Evolutionary conservation across 2,797 vertebrate genomes (phyloP).

Genomic region (Loris lydekkerianus): DNA sequence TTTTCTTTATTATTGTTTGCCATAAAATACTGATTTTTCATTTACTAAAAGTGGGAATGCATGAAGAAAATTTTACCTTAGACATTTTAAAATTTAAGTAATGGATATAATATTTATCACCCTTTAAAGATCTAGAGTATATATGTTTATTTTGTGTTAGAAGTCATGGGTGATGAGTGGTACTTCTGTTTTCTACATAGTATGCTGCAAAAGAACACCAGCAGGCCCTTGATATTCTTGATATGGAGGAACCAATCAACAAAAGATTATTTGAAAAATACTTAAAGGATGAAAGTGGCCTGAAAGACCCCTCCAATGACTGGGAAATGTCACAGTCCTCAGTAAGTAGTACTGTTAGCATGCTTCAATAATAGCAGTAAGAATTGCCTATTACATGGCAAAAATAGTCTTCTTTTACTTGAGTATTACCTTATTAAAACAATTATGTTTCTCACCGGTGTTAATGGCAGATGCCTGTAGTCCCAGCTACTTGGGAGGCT

Average conservation of each 20-base stretch:
- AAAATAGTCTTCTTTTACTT: neutral
- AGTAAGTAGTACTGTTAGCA: constrained; percentile 88
- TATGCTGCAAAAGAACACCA: constrained; percentile 99
- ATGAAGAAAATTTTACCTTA: constrained; percentile 28
- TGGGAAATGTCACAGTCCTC: constrained; percentile 97
- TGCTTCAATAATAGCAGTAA: neutral
- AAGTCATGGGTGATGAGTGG: neutral
- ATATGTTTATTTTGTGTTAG: neutral
- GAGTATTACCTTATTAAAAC: neutral
- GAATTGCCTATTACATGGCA: neutral
- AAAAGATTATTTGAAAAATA: constrained; percentile 95
- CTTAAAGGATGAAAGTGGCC: constrained; percentile 93
- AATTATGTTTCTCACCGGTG: neutral
- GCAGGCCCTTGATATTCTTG: constrained; percentile 98
- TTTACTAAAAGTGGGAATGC: constrained; percentile 9
- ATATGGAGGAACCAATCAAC: constrained; percentile 96
- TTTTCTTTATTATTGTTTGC: constrained; percentile 21
- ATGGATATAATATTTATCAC: neutral
- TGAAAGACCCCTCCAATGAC: constrained; percentile 92
- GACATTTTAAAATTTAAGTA: constrained; percentile 43
- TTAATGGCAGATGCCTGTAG: no score
- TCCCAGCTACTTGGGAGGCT: no score
- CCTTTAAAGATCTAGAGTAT: neutral
- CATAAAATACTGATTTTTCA: constrained; percentile 34
- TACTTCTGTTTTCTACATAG: constrained; percentile 57